Percentiles rank a stretch among this genome's conserved stretches.
Evolutionary conservation across 2,888 invertebrate species (phyloP).

Genomic region (Drosophila tanythrix): DNA sequence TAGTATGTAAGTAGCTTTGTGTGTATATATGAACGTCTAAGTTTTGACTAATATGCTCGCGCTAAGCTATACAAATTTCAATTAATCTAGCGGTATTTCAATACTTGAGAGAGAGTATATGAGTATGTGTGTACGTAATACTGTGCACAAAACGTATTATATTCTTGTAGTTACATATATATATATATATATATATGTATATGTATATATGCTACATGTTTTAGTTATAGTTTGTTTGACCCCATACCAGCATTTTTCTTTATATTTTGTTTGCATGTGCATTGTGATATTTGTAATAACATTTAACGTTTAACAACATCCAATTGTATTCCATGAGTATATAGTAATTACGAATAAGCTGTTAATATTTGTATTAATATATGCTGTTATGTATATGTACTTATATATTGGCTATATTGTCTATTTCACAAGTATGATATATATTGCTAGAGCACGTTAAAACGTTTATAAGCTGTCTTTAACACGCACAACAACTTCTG

Average conservation of each 20-base stretch:
- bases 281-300: constrained; percentile 37
- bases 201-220: constrained; percentile 29
- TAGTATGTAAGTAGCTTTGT: constrained; percentile 7
- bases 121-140: constrained; percentile 50
- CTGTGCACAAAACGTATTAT: constrained; percentile 61
- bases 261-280: constrained; percentile 54
- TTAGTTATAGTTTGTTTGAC: constrained; percentile 82
- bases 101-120: constrained; percentile 63
- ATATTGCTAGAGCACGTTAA: constrained; percentile 47
- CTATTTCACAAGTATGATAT: constrained; percentile 85
- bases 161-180: constrained; percentile 4
- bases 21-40: constrained; percentile 2
- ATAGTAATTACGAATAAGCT: constrained; percentile 20
- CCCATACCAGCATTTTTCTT: constrained; percentile 83
- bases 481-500: constrained; percentile 57
- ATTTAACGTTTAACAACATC: constrained; percentile 57
- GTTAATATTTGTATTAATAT: constrained; percentile 22
- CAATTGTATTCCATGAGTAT: constrained; percentile 22
- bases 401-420: constrained; percentile 82
- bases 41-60: constrained; percentile 61
- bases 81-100: constrained; percentile 43
- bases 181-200: constrained; percentile 5
- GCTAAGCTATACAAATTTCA: constrained; percentile 55
- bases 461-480: constrained; percentile 38
- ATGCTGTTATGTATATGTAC: constrained; percentile 27